Conservation (phyloP, 2,113 vertebrate genomes). For the Silurus glanis region DNA sequence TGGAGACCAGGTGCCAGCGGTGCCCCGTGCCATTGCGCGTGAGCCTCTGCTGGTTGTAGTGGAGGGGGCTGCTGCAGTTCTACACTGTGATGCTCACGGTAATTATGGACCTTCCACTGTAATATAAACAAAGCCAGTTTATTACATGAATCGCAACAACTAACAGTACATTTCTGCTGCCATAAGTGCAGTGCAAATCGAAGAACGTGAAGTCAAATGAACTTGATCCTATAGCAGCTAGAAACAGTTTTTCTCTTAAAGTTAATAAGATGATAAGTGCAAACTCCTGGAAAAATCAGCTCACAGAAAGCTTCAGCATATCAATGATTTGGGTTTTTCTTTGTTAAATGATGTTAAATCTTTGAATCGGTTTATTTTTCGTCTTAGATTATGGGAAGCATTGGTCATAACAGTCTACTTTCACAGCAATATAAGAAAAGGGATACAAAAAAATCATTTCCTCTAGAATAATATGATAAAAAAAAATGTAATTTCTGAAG, state of each 20-base stretch:
- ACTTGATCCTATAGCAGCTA: no score
- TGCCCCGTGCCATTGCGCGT: constrained; percentile 73
- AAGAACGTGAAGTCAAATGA: neutral
- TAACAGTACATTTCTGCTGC: neutral
- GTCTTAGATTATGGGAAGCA: neutral
- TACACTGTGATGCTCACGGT: constrained; percentile 86
- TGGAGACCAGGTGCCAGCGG: constrained; percentile 54
- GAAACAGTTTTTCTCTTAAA: neutral
- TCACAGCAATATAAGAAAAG: no score
- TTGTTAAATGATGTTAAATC: neutral
- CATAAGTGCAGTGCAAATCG: neutral
- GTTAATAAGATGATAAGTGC: neutral
- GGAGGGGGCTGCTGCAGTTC: constrained; percentile 78
- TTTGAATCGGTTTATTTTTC: neutral
- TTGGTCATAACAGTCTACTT: neutral
- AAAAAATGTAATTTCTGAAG: neutral
- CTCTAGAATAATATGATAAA: no score
- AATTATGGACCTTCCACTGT: neutral
- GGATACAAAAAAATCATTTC: no score
- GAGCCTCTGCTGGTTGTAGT: constrained; percentile 76
- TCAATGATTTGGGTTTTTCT: neutral
- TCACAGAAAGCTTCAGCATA: neutral
- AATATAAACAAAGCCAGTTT: neutral
- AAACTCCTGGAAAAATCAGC: neutral
- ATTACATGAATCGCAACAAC: neutral